A percentile compares a stretch with the other conserved stretches of the same genome.
These are phyloP conservation scores for Pocillopora verrucosa DNA, from an alignment of 64 coral and sea anemone genomes.

Conservation along the genomic window DNA sequence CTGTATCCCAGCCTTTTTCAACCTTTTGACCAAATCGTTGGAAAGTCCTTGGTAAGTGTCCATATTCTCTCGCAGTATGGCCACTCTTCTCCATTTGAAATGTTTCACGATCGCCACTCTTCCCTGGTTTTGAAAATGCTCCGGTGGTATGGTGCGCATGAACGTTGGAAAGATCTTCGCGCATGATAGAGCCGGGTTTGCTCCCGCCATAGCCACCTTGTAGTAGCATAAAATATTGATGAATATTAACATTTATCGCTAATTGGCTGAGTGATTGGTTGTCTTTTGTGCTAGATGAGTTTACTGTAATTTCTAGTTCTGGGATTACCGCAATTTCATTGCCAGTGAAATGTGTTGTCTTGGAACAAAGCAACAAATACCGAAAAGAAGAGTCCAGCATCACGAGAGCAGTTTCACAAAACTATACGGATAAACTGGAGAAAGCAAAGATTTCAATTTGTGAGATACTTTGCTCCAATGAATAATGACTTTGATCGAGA, in stretches of 20 bases:
- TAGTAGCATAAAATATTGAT: neutral
- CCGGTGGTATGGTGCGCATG: slow-evolving; percentile 74
- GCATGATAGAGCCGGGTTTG: slow-evolving; percentile 64
- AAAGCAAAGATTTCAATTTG: no score
- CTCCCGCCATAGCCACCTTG: slow-evolving; percentile 79
- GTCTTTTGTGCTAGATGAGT: no score
- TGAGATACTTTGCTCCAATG: no score
- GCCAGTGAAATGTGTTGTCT: no score
- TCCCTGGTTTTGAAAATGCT: slow-evolving; percentile 65
- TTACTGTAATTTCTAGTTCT: no score
- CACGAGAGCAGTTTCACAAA: no score
- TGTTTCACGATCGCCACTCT: slow-evolving; percentile 49
- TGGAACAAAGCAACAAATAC: no score
- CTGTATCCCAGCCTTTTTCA: slow-evolving; percentile 34
- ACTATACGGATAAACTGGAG: no score
- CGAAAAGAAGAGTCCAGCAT: neutral
- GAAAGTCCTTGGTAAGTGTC: slow-evolving; percentile 73
- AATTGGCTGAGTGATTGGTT: no score
- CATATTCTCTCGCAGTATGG: slow-evolving; percentile 49
- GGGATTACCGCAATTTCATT: no score
- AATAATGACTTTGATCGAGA: no score
- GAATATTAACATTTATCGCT: neutral
- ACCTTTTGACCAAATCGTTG: slow-evolving; percentile 66
- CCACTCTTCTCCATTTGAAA: slow-evolving; percentile 55
- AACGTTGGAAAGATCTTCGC: slow-evolving; percentile 56